Evolutionary conservation across 1,140 invertebrate species (phyloP).

Genomic region (Brachionus koreanus): DNA sequence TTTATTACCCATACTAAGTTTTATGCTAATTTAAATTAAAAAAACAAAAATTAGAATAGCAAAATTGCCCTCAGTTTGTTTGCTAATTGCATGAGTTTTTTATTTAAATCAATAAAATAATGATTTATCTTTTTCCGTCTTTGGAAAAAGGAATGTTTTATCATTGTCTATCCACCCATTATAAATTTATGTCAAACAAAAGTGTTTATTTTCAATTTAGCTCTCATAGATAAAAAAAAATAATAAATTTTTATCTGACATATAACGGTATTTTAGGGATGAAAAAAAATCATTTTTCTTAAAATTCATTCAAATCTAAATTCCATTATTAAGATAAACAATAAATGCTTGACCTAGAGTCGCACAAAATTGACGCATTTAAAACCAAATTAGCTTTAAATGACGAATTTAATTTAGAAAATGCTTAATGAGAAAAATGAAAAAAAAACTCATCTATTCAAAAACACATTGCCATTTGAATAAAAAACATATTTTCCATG

Average conservation of each 20-base stretch:
- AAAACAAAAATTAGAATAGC: not conserved
- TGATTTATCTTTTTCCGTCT: not conserved
- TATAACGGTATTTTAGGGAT: not conserved
- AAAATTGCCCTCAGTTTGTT: too few relatives aligned
- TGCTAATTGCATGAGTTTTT: not conserved
- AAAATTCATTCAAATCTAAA: not conserved
- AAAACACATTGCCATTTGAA: not conserved
- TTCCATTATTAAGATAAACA: not conserved
- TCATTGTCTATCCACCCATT: not conserved
- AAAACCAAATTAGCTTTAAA: not conserved
- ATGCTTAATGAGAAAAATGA: not conserved
- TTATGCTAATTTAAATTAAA: not conserved
- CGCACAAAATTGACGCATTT: not conserved
- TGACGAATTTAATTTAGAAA: not conserved
- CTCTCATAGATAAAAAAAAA: not conserved
- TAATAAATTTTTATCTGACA: not conserved
- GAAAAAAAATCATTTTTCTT: not conserved
- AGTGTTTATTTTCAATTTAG: not conserved
- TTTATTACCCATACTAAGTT: not conserved
- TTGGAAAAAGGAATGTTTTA: not conserved
- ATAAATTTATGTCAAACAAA: not conserved
- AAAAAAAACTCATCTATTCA: not conserved
- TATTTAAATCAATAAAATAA: not conserved
- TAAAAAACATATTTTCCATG: slow-evolving; percentile 5
- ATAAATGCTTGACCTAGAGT: not conserved